These are phyloP conservation scores for Cheiracanthium punctorium DNA, from an alignment of 2,888 invertebrate genomes.

Conservation along the genomic window DNA sequence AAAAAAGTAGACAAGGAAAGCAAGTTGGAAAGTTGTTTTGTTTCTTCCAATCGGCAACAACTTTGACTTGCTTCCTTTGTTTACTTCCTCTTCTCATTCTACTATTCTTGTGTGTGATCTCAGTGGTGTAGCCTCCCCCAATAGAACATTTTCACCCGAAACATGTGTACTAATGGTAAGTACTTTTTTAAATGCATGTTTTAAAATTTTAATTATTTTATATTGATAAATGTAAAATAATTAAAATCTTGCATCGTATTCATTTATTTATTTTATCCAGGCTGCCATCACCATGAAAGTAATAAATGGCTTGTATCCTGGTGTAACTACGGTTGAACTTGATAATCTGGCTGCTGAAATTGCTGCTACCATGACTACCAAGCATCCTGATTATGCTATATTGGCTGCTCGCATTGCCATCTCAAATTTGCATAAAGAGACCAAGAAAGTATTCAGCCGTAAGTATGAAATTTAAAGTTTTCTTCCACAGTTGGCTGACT, in stretches of 20 bases:
- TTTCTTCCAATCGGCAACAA: no score
- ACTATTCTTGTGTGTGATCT: no score
- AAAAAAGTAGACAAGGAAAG: no score
- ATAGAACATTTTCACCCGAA: no score
- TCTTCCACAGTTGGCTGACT: no score
- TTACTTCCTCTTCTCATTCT: no score
- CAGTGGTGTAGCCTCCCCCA: no score
- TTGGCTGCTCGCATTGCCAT: conserved; percentile 88
- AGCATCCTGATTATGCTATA: conserved; percentile 94
- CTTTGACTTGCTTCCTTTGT: no score
- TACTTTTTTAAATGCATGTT: not conserved
- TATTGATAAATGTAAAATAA: no score
- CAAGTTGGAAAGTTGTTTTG: no score
- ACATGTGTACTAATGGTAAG: not conserved
- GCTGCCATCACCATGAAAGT: conserved; percentile 90
- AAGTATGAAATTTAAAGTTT: no score
- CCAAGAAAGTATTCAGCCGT: conserved; percentile 94
- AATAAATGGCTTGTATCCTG: conserved; percentile 94
- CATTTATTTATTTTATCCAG: conserved; percentile 76
- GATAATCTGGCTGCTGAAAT: conserved; percentile 99
- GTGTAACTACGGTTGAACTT: conserved; percentile 96
- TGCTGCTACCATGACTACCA: conserved; percentile 97
- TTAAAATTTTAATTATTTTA: not conserved
- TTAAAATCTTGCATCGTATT: no score
- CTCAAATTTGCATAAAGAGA: conserved; percentile 98